Percentiles rank a stretch among this genome's conserved stretches.
Conservation (phyloP, 2,888 invertebrate species). For the Pristionchus exspectatus region DNA sequence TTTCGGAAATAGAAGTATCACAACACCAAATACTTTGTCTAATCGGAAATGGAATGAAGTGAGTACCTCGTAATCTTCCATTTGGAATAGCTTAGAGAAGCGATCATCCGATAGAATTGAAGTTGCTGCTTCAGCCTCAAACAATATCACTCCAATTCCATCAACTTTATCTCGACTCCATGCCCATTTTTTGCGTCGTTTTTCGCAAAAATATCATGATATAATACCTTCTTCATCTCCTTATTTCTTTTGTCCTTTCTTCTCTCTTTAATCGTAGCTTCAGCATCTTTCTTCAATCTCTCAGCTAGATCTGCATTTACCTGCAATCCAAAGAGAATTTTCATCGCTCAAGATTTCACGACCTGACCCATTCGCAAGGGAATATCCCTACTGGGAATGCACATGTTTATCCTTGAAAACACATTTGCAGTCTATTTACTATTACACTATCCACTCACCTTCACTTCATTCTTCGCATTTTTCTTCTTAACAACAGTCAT, state of each 20-base stretch:
- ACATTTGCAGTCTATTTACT: too few relatives aligned
- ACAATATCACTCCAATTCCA: neutral
- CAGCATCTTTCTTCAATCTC: constrained; percentile 64
- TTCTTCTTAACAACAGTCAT: constrained; percentile 83
- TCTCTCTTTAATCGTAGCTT: constrained; percentile 54
- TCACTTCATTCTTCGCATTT: constrained; percentile 81
- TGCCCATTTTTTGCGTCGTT: too few relatives aligned
- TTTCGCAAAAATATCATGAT: too few relatives aligned
- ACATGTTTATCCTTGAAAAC: too few relatives aligned
- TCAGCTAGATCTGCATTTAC: constrained; percentile 74
- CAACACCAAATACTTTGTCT: too few relatives aligned
- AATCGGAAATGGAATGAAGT: too few relatives aligned
- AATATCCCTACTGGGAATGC: too few relatives aligned
- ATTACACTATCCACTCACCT: constrained; percentile 55
- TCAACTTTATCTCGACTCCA: too few relatives aligned
- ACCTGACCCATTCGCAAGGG: too few relatives aligned
- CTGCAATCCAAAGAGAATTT: constrained; percentile 23
- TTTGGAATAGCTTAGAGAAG: constrained; percentile 91
- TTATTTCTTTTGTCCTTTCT: constrained; percentile 83
- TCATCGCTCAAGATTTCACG: too few relatives aligned
- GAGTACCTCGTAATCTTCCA: constrained; percentile 85
- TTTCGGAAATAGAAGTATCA: too few relatives aligned
- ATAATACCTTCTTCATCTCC: constrained; percentile 68
- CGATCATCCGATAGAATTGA: constrained; percentile 90
- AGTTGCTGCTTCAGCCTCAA: constrained; percentile 66